phyloP scores from a whole-genome alignment of 2,113 vertebrate genomes.

The Plectropomus leopardus region DNA sequence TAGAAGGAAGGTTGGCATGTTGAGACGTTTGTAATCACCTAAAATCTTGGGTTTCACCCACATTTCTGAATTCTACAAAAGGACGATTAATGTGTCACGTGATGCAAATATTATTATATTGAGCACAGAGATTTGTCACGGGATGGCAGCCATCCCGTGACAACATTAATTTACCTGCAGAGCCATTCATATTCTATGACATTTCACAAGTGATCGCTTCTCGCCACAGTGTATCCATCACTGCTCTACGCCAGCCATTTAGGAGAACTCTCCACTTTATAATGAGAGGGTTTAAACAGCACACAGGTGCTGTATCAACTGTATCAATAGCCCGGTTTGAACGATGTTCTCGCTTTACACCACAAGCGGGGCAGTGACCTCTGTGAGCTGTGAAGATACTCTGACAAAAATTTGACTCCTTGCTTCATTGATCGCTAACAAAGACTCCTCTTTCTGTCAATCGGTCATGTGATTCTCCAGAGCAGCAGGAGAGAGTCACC shows the following conservation, averaged over 20 bases:
- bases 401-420: constrained; percentile 37
- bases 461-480: constrained; percentile 39
- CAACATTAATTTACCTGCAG: constrained; percentile 67
- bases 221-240: constrained; percentile 36
- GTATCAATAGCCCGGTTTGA: constrained; percentile 29
- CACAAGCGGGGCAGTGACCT: constrained; percentile 32
- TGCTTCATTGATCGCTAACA: constrained; percentile 60
- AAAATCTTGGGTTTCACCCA: background rate
- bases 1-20: background rate
- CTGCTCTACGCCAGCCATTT: constrained; percentile 26
- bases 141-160: background rate
- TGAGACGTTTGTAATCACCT: background rate
- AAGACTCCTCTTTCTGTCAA: constrained; percentile 36
- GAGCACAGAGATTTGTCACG: constrained; percentile 22
- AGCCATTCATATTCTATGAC: constrained; percentile 60
- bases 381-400: constrained; percentile 33
- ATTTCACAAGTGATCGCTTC: constrained; percentile 68
- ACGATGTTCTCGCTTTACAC: constrained; percentile 7
- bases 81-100: background rate
- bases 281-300: constrained; percentile 26
- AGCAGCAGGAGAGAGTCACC: background rate
- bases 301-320: background rate
- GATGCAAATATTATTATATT: constrained; percentile 5
- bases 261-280: constrained; percentile 29
- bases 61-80: background rate